Conservation (phyloP, 2,113 vertebrate genomes). For the Hippocampus zosterae region DNA sequence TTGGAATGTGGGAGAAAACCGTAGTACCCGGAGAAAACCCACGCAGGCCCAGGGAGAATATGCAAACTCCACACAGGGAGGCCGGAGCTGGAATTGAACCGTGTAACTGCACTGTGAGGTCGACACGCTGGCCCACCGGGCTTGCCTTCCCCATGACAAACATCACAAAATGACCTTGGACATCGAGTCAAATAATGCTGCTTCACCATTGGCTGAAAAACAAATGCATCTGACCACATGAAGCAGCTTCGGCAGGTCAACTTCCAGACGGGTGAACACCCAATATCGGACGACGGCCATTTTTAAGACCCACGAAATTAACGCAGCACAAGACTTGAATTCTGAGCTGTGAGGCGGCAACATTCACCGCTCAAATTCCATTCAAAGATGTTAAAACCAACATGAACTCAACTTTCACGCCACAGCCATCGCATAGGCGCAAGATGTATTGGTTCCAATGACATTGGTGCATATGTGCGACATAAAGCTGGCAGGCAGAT, state of each 20-base stretch:
- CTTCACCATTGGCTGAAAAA: too few relatives aligned
- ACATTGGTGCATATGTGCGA: slow-evolving; percentile 54
- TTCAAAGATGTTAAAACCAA: not conserved
- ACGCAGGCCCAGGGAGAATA: too few relatives aligned
- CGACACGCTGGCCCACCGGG: too few relatives aligned
- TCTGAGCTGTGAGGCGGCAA: not conserved
- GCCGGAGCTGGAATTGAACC: too few relatives aligned
- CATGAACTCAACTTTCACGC: not conserved
- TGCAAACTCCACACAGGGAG: too few relatives aligned
- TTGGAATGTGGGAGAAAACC: too few relatives aligned
- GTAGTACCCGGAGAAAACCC: too few relatives aligned
- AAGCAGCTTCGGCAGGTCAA: not conserved
- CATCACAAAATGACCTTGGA: not conserved
- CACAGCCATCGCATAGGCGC: not conserved
- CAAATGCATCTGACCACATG: too few relatives aligned
- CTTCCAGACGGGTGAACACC: not conserved
- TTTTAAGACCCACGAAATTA: not conserved
- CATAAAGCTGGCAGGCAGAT: slow-evolving; percentile 61
- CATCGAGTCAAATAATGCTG: not conserved
- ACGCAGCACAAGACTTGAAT: not conserved
- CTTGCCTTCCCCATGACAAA: not conserved
- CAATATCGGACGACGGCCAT: not conserved
- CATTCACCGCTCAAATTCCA: not conserved
- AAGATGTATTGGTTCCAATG: slow-evolving; percentile 40
- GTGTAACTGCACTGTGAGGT: too few relatives aligned